Base-by-base conservation (phyloP, 2,888 invertebrate species). In the Plutella xylostella region DNA sequence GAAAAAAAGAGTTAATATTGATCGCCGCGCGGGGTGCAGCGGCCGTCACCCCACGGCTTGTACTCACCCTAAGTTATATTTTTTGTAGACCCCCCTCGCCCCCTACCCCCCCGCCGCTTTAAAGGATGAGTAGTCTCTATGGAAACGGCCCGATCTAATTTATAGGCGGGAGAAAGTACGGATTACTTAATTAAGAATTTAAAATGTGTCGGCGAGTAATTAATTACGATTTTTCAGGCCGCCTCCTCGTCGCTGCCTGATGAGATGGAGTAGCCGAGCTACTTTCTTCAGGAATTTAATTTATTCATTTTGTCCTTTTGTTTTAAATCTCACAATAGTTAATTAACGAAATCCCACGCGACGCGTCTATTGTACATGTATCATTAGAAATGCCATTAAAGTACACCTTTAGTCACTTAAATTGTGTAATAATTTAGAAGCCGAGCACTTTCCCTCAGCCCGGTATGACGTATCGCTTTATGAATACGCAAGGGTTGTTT, bases 11-110 rank as follows among this genome's bases (percentile, higher is more conserved):
- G 85, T 85, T 85, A 85, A 84, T 85, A 85, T 85, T 84, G 85
- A 85, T 85, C 85, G 85, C 73, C 79, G 72, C 75, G 82, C 80
- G 83, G 83, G 83, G 83, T 82, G 83, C 83, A 83, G 72, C 82
- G 83, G 82, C 80, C 82, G 83, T 84, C 85, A 84, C 85, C 85
- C 85, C 83, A 80, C 82, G 82, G 77, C 77, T 82, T 83, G 84
- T 84, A 82, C 83, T 83, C 84, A 83, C 85, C 85, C 85, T 83
- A 82, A 83, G 82, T 82, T 84, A 83, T 84, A 84, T 84, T 84
- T 85, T 78, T 84, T 82, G 73, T 74, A 72, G 78, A 82, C 72
- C 73, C 75, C 70, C 72, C 72, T 67, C 65, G 58, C 59, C 58
- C 58, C 58, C 58, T 58, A 58, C 55, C 65, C 72, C 65, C 56